A percentile compares a stretch with the other conserved stretches of the same genome.
These are phyloP conservation scores for Gymnoscelis rufifasciata DNA, from an alignment of 2,888 invertebrate genomes.

Conservation along the genomic window DNA sequence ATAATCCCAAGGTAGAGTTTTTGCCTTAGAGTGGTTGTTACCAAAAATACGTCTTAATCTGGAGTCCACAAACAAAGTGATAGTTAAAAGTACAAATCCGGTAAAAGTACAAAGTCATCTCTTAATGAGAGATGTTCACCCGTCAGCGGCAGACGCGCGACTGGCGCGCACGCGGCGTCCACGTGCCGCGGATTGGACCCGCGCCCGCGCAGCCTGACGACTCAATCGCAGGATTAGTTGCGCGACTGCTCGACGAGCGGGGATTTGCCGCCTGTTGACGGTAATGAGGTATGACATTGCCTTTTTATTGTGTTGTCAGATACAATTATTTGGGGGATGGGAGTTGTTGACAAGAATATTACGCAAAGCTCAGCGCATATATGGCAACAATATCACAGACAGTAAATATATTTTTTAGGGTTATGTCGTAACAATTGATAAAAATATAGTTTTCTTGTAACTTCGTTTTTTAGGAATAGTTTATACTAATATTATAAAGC, in stretches of 20 bases:
- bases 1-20: too few species aligned
- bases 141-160: slow-evolving; percentile 42
- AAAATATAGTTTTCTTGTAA: too few species aligned
- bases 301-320: slow-evolving; percentile 42
- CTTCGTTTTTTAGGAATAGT: too few species aligned
- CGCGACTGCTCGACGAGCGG: slow-evolving; percentile 34
- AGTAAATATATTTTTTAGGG: too few species aligned
- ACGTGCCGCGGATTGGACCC: slow-evolving; percentile 48
- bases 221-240: slow-evolving; percentile 59
- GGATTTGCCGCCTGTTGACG: slow-evolving; percentile 47
- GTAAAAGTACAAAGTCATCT: slow-evolving; percentile 25
- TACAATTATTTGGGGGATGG: slow-evolving; percentile 23
- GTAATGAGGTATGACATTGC: slow-evolving; percentile 68
- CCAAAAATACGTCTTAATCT: too few species aligned
- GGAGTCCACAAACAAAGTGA: too few species aligned
- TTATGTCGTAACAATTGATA: too few species aligned
- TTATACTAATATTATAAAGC: too few species aligned
- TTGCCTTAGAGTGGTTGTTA: too few species aligned
- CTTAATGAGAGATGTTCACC: slow-evolving; percentile 47
- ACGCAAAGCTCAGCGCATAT: too few species aligned
- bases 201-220: slow-evolving; percentile 55
- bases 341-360: neutral
- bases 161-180: slow-evolving; percentile 50
- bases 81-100: too few species aligned
- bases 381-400: too few species aligned